Conservation (phyloP, 2,113 vertebrate genomes). For the Cyphomyrus discorhynchus region DNA sequence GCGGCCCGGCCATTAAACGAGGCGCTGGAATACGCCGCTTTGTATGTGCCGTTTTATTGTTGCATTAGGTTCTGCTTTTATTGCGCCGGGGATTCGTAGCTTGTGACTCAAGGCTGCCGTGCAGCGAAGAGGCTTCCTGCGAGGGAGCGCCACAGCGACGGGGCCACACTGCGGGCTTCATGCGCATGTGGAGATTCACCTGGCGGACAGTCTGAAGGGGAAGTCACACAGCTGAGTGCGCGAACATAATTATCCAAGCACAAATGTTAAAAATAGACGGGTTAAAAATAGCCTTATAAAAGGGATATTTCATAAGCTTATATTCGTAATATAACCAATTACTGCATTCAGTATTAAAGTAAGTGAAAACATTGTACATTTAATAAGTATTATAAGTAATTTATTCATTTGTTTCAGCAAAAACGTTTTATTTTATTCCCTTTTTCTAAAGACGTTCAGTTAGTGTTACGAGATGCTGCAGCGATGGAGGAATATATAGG, state of each 20-base stretch:
- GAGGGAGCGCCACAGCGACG: not conserved
- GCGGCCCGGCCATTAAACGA: conserved; percentile 1
- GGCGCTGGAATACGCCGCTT: not conserved
- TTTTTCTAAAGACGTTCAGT: not conserved
- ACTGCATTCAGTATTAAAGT: not conserved
- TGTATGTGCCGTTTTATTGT: not conserved
- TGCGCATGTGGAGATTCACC: not conserved
- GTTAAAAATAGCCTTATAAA: not conserved
- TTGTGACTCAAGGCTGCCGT: not conserved
- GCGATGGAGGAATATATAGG: not conserved
- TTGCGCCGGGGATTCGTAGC: not conserved
- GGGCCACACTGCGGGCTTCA: not conserved
- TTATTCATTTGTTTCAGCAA: not conserved
- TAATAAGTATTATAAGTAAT: not conserved
- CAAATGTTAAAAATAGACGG: not conserved
- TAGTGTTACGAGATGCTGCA: not conserved
- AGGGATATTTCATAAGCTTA: not conserved
- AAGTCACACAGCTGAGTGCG: not conserved
- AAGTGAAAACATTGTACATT: not conserved
- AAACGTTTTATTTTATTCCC: not conserved
- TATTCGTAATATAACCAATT: not conserved
- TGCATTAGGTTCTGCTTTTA: not conserved
- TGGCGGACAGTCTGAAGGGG: not conserved
- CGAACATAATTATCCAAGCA: not conserved
- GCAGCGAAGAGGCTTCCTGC: not conserved